Percentiles rank a stretch among this genome's conserved stretches.
phyloP scores from a whole-genome alignment of 2,113 vertebrate genomes.

The Pseudopipra pipra region DNA sequence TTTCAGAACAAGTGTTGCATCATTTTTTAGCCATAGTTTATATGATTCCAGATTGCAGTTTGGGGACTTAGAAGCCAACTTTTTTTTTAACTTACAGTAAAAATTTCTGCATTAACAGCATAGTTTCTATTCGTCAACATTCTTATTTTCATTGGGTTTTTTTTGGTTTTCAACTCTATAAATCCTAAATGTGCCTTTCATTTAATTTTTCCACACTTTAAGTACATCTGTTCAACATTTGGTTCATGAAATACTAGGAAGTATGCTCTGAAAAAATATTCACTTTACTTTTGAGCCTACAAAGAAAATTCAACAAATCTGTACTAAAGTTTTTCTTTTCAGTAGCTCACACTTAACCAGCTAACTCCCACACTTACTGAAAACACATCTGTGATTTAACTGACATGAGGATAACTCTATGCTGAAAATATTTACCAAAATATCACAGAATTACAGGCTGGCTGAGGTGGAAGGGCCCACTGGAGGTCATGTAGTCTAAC shows the following conservation, averaged over 20 bases:
- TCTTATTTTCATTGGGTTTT: slow-evolving; percentile 57
- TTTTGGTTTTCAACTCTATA: slow-evolving; percentile 70
- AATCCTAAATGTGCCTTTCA: slow-evolving; percentile 74
- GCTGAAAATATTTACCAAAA: neutral
- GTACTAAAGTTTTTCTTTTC: neutral
- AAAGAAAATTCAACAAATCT: slow-evolving; percentile 29
- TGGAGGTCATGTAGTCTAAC: neutral
- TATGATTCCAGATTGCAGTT: neutral
- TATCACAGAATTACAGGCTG: neutral
- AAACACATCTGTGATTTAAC: neutral
- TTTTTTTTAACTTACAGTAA: slow-evolving; percentile 20
- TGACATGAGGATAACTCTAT: neutral
- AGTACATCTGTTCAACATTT: slow-evolving; percentile 80
- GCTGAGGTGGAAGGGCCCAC: neutral
- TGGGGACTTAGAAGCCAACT: neutral
- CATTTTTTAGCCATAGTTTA: neutral
- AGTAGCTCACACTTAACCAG: neutral
- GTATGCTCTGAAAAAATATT: slow-evolving; percentile 55
- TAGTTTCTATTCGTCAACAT: slow-evolving; percentile 59
- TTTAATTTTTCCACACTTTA: slow-evolving; percentile 73
- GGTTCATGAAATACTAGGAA: slow-evolving; percentile 46
- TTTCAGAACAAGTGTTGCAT: neutral
- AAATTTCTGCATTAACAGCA: slow-evolving; percentile 19
- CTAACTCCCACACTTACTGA: slow-evolving; percentile 13
- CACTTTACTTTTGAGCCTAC: slow-evolving; percentile 28